Percentiles rank a stretch among this genome's conserved stretches.
These are phyloP conservation scores for Platorchestia sp. DNA, from an alignment of 1,140 invertebrate species.

Conservation along the genomic window DNA sequence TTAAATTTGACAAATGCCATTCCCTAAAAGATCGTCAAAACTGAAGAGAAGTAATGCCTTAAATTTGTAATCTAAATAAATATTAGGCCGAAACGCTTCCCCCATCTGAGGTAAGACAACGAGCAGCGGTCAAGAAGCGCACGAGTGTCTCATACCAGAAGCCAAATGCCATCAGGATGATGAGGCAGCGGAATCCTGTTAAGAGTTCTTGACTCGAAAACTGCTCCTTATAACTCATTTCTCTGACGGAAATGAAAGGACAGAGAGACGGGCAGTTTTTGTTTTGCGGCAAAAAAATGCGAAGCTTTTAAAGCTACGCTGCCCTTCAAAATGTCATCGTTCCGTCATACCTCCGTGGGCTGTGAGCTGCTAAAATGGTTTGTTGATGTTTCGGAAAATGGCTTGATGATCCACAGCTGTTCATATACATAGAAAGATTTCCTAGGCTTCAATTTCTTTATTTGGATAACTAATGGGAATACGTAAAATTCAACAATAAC, in stretches of 20 bases:
- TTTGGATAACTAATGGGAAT: not conserved
- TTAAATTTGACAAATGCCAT: not conserved
- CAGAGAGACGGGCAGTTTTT: not conserved
- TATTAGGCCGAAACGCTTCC: not conserved
- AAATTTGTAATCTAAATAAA: not conserved
- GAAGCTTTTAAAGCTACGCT: not conserved
- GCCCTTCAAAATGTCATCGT: not conserved
- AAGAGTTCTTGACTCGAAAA: not conserved
- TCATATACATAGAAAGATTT: not conserved
- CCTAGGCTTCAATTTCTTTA: not conserved
- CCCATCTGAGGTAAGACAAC: not conserved
- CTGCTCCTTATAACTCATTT: not conserved
- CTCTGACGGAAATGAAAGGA: not conserved
- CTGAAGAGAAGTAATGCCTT: not conserved
- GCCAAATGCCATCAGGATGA: not conserved
- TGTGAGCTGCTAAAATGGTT: not conserved
- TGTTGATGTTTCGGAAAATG: not conserved
- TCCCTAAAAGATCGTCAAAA: not conserved
- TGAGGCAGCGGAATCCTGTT: not conserved
- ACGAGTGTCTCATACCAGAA: not conserved
- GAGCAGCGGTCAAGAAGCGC: not conserved
- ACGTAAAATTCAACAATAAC: too few relatives aligned
- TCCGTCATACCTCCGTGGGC: not conserved
- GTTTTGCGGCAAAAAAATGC: not conserved
- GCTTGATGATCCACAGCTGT: not conserved